Evolutionary conservation across 2,888 invertebrate genomes (phyloP), one percentile per base, ranked within the genome.

Genomic region (Hemistola chrysoprasaria): DNA sequence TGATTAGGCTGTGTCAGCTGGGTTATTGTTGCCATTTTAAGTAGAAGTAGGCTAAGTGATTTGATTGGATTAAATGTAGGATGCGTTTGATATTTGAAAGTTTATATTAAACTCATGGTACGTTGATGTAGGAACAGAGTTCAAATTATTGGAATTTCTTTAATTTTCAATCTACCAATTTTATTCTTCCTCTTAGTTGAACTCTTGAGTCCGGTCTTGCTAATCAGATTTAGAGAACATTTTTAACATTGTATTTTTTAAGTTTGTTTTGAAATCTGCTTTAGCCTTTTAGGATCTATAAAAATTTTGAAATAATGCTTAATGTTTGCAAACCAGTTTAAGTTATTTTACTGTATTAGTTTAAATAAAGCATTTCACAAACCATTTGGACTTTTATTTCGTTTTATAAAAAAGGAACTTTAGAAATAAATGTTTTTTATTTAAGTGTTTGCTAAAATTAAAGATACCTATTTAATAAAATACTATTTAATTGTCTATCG

Each of bases 181-280:
- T 11, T 3, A 10, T 22, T n/a, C 23, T 22, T 23, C 27, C 6
- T 31, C 43, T 34, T 50, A 44, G 79, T 84, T 83, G 80, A 68
- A 76, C 73, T 81, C 84, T 82, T 81, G 78, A 81, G 67, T 78
- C 71, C 69, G 65, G 62, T 63, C 76, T 65, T 60, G 57, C 35
- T 46, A 40, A 36, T 36, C 9, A 21, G 11, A 26, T 40, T 37
- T 37, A 28, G 33, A 42, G 11, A 33, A 37, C 32, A 25, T 42
- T 36, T 36, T 42, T 31, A 26, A 24, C 26, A 35, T 30, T 3
- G 24, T 6, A n/a, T 8, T 28, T 42, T 29, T 22, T 33, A 43
- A 29, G 16, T 25, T 24, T 33, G 33, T 42, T 27, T 42, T 37
- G 27, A 32, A 36, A 32, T 42, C 27, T 37, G 23, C 26, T 27